Evolutionary conservation across 2,888 invertebrate species (phyloP), one percentile per base, ranked within the genome.

Genomic region (Orchesellides sinensis): DNA sequence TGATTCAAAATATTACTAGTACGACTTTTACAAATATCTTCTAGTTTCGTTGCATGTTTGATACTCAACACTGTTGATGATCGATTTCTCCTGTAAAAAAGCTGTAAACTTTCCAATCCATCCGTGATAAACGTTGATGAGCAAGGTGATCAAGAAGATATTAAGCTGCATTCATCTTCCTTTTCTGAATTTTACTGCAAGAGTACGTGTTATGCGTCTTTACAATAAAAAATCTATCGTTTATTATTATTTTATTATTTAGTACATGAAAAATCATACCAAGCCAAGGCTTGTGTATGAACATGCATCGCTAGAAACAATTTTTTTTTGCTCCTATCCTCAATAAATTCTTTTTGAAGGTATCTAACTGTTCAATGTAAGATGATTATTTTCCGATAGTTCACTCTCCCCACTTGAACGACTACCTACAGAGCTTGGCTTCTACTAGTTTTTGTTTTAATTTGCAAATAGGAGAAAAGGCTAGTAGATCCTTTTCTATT

Each of bases 71-170:
- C n/a, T 74, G 35, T 29, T 78, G 47, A 70, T 80, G 66, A 73
- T 80, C 87, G 84, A 85, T 85, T 87, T 85, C 87, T 85, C 84
- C 83, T 85, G 70, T 49, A 63, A 59, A 79, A 75, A 65, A 49
- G 59, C 68, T 65, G 65, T 65, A 81, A 80, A 87, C 87, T 87
- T 87, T 87, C 87, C 87, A 87, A 87, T 86, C 74, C 72, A 70
- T 78, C 78, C 68, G 75, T 80, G 80, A 72, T 80, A 63, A 70
- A 78, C 75, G 69, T 61, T 79, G 72, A 72, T 72, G 80, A 80
- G 73, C 80, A 80, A 72, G 80, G 40, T 65, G 45, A 78, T 77
- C 78, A 78, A 78, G 61, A 77, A 29, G 25, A n/a, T n/a, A n/a
- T n/a, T n/a, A n/a, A 14, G 56, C 56, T 17, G 25, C 25, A 21